A percentile compares a stretch with the other conserved stretches of the same genome.
Evolutionary conservation across 2,797 vertebrate species (phyloP).

Genomic region (Tokudaia muenninki): DNA sequence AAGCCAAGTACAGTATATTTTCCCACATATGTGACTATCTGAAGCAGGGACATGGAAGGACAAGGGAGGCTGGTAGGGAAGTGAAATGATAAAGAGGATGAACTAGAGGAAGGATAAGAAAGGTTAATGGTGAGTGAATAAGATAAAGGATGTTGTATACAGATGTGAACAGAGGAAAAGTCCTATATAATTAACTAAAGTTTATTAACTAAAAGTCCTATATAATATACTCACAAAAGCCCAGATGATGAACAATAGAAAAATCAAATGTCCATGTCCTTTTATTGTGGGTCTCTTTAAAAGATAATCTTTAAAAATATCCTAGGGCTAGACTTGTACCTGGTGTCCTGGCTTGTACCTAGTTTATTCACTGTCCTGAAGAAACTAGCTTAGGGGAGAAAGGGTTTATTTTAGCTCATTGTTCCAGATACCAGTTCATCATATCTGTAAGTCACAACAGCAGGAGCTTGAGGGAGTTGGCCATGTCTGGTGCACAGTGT

Average conservation of each 20-base stretch:
- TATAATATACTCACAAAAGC: not conserved
- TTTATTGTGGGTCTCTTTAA: not conserved
- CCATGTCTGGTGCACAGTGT: not conserved
- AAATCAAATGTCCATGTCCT: not conserved
- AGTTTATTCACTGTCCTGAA: not conserved
- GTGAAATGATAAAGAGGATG: not conserved
- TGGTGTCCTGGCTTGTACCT: not conserved
- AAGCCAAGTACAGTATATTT: not conserved
- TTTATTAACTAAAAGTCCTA: not conserved
- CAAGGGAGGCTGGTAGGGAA: not conserved
- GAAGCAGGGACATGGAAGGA: not conserved
- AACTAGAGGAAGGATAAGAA: not conserved
- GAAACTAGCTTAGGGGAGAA: not conserved
- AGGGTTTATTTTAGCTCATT: not conserved
- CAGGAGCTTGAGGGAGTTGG: not conserved
- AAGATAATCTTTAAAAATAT: not conserved
- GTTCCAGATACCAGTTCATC: not conserved
- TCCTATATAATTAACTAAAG: not conserved
- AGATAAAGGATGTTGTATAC: not conserved
- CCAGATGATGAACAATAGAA: not conserved
- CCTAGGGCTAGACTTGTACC: not conserved
- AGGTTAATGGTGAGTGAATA: too few species aligned
- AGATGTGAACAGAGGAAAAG: not conserved
- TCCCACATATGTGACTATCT: not conserved
- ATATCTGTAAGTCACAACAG: too few species aligned